These are phyloP conservation scores for Megaceryle alcyon DNA, from an alignment of 2,797 vertebrate genomes.

Conservation along the genomic window DNA sequence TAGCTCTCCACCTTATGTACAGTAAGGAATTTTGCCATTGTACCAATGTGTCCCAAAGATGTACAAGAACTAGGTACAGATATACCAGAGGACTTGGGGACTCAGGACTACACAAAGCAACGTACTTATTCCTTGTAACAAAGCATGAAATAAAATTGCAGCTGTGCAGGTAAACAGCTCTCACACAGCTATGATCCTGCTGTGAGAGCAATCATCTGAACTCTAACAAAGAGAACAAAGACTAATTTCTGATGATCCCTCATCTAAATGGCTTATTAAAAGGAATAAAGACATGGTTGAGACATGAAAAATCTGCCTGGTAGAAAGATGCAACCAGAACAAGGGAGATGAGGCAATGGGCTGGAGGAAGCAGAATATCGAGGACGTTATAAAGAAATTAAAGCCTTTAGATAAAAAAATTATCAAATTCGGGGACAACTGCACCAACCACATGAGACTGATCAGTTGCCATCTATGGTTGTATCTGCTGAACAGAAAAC, in stretches of 20 bases:
- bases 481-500: background rate
- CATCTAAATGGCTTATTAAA: background rate
- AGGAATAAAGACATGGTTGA: background rate
- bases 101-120: background rate
- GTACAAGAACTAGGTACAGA: background rate
- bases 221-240: background rate
- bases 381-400: background rate
- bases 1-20: background rate
- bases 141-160: background rate
- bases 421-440: background rate
- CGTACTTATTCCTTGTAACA: background rate
- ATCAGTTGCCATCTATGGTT: background rate
- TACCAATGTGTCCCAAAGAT: background rate
- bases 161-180: background rate
- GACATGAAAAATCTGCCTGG: background rate
- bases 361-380: background rate
- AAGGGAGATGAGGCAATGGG: background rate
- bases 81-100: background rate
- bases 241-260: slow-evolving; percentile 2
- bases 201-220: background rate
- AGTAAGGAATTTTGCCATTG: background rate
- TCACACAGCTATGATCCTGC: background rate
- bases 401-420: background rate
- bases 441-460: background rate
- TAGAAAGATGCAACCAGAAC: background rate